Base-by-base conservation (phyloP, 1,140 invertebrate species). In the Popillia japonica region DNA sequence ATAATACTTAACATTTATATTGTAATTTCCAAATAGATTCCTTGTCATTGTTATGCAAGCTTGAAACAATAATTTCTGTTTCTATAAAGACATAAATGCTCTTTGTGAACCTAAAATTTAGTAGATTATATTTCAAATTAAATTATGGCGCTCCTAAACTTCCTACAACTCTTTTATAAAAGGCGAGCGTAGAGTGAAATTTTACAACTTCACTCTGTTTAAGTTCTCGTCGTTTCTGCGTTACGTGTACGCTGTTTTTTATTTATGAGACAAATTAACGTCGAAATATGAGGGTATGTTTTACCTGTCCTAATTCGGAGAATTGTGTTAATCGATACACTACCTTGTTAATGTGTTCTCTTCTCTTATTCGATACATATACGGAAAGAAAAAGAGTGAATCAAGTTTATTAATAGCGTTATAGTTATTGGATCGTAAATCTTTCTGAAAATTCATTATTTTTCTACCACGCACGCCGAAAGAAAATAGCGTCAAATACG, bases 91-190 rank as follows among this genome's bases (percentile, higher is more conserved):
- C 44, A 48, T 48, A 48, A 48, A 48, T 48, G 44, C 44, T 48
- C 44, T n/a, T 48, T n/a, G 44, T 48, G 44, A n/a, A 48, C 11
- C 44, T 6, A 48, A 48, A n/a, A 48, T 48, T 48, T 48, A 48
- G 44, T 48, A 48, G 44, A 48, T 48, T 48, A 48, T 48, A 48
- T 48, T 48, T 48, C 44, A 48, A 48, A 48, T 48, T 48, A 48
- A 48, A 48, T 48, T 48, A 48, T 48, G 11, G 44, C 44, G 44
- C 44, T 48, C 44, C 17, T 48, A 48, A 48, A 48, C 44, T 48
- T 48, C 44, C 44, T 48, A 48, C 44, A 48, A 48, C 44, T 48
- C 44, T 48, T 48, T 48, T 48, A 11, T 48, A 48, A 48, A 48
- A 48, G 44, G 44, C 17, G 17, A 48, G 44, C 11, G 11, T 48